Base-by-base conservation (phyloP, 2,888 invertebrate genomes). In the Rotaria sp. region DNA sequence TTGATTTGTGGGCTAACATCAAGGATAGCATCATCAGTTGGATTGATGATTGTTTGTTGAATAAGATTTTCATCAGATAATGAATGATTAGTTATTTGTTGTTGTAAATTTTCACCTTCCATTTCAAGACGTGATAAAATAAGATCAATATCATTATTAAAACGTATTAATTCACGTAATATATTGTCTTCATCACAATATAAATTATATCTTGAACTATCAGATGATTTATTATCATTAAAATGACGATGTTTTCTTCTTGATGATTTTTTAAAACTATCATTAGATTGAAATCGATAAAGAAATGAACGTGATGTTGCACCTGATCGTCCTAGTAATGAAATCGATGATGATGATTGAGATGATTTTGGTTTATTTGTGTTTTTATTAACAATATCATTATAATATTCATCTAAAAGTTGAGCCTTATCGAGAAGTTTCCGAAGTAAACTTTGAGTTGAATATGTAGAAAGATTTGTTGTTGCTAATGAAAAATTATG, bases 121-220 rank as follows among this genome's bases (percentile, higher is more conserved):
- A 80, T 80, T 80, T 80, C 80, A 24, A 80, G n/a, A 80, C 80
- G 80, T n/a, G 80, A 80, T 45, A 80, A n/a, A 45, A 80, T 80
- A 15, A 80, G 26, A 80, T 80, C 80, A n/a, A 80, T 80, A 80
- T 80, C 80, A 80, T 80, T 80, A 45, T 80, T 80, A 80, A 80
- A 80, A 45, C 45, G 45, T 21, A 80, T 80, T 80, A 80, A 80
- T 80, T 80, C 80, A 26, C 80, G 41, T 80, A 80, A 80, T 13
- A 80, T n/a, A 80, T 80, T 80, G 45, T 80, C 80, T 80, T 80
- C 80, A 45, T 80, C 80, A 11, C 0, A 26, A 45, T 80, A 80
- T 80, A 80, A 80, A 45, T 80, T 18, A 45, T n/a, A 45, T 80
- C 80, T 21, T 67, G 67, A 67, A 15, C 80, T 80, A 45, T 80